Conservation (phyloP, 1,140 invertebrate species). For the Solenopsis invicta region DNA sequence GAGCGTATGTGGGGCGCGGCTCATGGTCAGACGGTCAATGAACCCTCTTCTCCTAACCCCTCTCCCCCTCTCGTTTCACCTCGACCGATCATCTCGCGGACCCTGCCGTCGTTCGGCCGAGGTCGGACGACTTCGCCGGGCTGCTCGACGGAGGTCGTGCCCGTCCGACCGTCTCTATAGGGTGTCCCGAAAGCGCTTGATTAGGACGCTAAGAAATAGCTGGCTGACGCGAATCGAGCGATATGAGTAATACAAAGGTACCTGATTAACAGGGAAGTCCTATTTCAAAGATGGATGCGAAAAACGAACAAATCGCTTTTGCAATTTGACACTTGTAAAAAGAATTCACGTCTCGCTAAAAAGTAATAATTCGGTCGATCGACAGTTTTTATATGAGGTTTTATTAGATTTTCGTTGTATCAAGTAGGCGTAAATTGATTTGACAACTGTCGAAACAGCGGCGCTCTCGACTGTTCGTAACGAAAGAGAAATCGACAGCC, state of each 20-base stretch:
- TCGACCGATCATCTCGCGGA: slow-evolving; percentile 72
- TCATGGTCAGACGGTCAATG: slow-evolving; percentile 85
- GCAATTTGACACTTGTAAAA: neutral
- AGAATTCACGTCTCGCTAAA: neutral
- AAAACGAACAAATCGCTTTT: neutral
- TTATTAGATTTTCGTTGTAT: neutral
- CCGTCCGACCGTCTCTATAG: slow-evolving; percentile 59
- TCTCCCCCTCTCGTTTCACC: slow-evolving; percentile 55
- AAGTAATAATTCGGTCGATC: neutral
- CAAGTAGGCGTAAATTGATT: neutral
- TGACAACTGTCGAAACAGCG: neutral
- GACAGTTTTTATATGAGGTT: neutral
- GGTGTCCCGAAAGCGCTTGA: slow-evolving; percentile 39
- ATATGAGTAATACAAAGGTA: neutral
- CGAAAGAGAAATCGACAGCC: slow-evolving; percentile 17
- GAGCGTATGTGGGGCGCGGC: slow-evolving; percentile 82
- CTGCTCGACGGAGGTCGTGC: slow-evolving; percentile 68
- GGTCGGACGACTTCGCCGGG: slow-evolving; percentile 74
- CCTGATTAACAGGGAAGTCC: too few relatives aligned
- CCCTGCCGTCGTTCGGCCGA: slow-evolving; percentile 69
- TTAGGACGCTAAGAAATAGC: neutral
- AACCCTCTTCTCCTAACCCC: slow-evolving; percentile 73
- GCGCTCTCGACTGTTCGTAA: neutral
- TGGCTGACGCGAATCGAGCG: neutral
- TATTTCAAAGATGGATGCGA: neutral